A percentile compares a stretch with the other conserved stretches of the same genome.
Evolutionary conservation across 2,113 vertebrate genomes (phyloP).

Genomic region (Glareola pratincola): DNA sequence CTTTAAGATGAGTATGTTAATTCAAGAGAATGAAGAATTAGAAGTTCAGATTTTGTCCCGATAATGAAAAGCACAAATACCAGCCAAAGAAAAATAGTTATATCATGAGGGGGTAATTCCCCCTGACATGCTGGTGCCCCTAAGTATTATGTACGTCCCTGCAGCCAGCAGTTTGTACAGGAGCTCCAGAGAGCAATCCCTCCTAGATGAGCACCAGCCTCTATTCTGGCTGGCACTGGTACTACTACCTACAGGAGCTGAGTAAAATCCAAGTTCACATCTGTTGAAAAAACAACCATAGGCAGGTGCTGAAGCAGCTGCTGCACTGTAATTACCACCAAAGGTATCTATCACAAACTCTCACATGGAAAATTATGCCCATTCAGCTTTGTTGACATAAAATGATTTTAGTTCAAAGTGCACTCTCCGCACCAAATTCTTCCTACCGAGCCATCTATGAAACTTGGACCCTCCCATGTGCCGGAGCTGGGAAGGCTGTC

Average conservation of each 20-base stretch:
- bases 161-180: not conserved
- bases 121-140: not conserved
- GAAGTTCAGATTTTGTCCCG: not conserved
- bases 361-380: not conserved
- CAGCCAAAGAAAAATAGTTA: not conserved
- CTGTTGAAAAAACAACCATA: not conserved
- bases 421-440: not conserved
- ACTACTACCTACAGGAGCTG: not conserved
- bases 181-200: not conserved
- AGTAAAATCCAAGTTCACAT: not conserved
- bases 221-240: not conserved
- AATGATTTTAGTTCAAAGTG: not conserved
- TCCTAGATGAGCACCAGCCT: not conserved
- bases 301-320: not conserved
- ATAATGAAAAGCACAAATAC: not conserved
- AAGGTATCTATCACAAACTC: not conserved
- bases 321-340: not conserved
- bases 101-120: not conserved
- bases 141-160: not conserved
- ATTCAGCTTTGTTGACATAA: too few relatives aligned
- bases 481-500: not conserved
- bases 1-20: not conserved
- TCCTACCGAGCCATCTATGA: not conserved
- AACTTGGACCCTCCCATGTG: rapidly evolving
- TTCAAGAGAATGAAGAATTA: not conserved